A percentile compares a stretch with the other conserved stretches of the same genome.
Conservation (phyloP, 2,797 vertebrate species). For the Melanotaenia maccullochi region DNA sequence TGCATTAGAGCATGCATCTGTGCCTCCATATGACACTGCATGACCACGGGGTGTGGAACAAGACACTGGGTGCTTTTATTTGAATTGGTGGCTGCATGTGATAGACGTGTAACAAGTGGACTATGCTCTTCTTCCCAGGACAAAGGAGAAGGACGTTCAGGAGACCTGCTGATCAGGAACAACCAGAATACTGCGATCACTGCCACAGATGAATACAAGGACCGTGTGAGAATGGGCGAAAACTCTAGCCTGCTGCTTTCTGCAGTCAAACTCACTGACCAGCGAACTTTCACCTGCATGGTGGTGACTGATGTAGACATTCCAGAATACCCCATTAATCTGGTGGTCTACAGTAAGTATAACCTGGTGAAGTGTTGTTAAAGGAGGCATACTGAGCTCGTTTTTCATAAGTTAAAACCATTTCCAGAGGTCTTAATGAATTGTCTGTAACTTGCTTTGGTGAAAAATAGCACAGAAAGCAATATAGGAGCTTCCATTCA, state of each 20-base stretch:
- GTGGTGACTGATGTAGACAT: slow-evolving; percentile 82
- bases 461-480: background rate
- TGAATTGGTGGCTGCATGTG: slow-evolving; percentile 39
- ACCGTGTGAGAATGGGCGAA: slow-evolving; percentile 65
- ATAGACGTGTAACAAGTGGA: slow-evolving; percentile 24
- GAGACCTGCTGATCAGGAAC: slow-evolving; percentile 70
- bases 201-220: slow-evolving; percentile 64
- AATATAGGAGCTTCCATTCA: background rate
- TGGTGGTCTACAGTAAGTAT: slow-evolving; percentile 94
- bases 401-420: background rate
- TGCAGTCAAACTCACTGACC: slow-evolving; percentile 70
- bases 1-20: slow-evolving; percentile 62
- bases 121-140: slow-evolving; percentile 63
- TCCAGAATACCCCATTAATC: slow-evolving; percentile 81
- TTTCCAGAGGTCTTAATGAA: background rate
- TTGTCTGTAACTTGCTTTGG: background rate
- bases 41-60: background rate
- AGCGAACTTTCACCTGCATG: slow-evolving; percentile 92
- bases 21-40: slow-evolving; percentile 44
- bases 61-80: slow-evolving; percentile 34
- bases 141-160: slow-evolving; percentile 54
- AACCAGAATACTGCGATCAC: slow-evolving; percentile 32
- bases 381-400: background rate
- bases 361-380: background rate
- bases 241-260: slow-evolving; percentile 75